Base-by-base conservation (phyloP, 2,888 invertebrate genomes). In the Ochlodes sylvanus region DNA sequence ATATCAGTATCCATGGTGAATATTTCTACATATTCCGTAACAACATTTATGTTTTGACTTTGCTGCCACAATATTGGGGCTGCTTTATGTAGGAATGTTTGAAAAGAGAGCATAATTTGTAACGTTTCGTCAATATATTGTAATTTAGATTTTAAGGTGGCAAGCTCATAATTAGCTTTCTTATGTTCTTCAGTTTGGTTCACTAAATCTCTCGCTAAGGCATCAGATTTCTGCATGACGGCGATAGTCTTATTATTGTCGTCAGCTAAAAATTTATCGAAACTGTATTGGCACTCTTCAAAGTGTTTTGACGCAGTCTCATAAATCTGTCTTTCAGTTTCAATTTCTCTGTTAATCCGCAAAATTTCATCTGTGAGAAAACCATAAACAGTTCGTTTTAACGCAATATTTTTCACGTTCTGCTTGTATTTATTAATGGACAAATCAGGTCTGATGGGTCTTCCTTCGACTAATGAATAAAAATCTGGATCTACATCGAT, bases 401-500 rank as follows among this genome's bases (percentile, higher is more conserved):
- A 72, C 1, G 89, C 88, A 54, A 92, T 78, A 55, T 90, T 84
- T 75, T 92, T 90, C 42, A 93, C 89, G 64, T 94, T 87, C 64
- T 88, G 81, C 71, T 95, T 91, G 76, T 96, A 96, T 60, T 92
- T 86, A 47, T 87, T 80, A 62, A 94, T 85, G 17, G 94, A 95
- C 57, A 94, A 91, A 70, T 92, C 94, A 42, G 94, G 93, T 64
- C 90, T 88, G 44, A 95, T 93, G 3, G 95, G 94, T 66, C 95
- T 89, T 58, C 95, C 95, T 78, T 94, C 93, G 0, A 95, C 89
- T 74, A 95, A 87, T 1, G 94, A 90, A 77, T 94, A 96, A 79
- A 94, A 96, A n/a, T 94, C 89, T 0, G 95, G 94, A 80, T 96
- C 95, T 0, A 95, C 85, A 75, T 96, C 95, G 32, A 94, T 82